Conservation (phyloP, 2,113 vertebrate genomes). For the Megaceryle torquata region DNA sequence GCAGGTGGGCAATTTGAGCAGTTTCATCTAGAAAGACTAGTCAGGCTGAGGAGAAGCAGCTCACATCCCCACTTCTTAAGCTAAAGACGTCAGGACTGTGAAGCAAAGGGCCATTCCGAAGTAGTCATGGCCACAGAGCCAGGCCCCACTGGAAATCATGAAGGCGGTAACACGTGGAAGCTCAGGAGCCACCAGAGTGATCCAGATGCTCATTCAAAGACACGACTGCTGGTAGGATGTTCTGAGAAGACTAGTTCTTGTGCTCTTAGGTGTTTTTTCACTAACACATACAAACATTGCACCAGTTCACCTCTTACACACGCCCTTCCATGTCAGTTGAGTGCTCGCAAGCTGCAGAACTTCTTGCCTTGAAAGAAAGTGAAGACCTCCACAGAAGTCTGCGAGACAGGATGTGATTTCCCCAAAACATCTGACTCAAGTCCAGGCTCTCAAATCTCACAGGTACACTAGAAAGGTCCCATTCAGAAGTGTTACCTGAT, state of each 20-base stretch:
- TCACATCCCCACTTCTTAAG: background rate
- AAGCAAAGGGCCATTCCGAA: background rate
- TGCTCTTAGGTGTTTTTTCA: background rate
- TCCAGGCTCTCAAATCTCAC: background rate
- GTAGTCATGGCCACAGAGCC: accelerated
- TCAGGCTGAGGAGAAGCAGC: background rate
- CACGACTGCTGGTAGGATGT: background rate
- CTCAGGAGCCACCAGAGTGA: background rate
- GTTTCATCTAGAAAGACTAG: background rate
- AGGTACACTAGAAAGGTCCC: background rate
- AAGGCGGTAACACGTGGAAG: background rate
- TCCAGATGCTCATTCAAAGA: background rate
- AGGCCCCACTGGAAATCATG: background rate
- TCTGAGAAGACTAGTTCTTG: background rate
- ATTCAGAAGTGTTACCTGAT: background rate
- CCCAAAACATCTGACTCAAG: background rate
- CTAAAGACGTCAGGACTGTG: background rate
- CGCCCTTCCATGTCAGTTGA: background rate
- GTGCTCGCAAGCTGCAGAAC: background rate
- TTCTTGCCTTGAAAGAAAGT: background rate
- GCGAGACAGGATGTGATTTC: background rate
- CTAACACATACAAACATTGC: background rate
- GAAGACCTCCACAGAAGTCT: background rate
- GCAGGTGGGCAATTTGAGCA: background rate
- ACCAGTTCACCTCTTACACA: background rate